Percentiles rank a stretch among this genome's conserved stretches.
phyloP scores from a whole-genome alignment of 2,797 vertebrate species.

The Enteromius fasciolatus region DNA sequence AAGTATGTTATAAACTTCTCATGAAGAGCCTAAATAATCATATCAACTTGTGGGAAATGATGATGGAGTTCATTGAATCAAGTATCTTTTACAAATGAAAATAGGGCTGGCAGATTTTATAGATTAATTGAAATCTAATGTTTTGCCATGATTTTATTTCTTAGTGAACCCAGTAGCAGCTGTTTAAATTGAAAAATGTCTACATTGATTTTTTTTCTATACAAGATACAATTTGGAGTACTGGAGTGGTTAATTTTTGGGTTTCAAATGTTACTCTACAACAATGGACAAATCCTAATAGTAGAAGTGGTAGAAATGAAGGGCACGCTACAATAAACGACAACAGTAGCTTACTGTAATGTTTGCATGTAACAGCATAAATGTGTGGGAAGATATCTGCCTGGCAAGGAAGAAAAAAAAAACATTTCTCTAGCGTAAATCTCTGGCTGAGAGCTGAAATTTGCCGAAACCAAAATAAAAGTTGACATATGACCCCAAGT shows the following conservation, averaged over 20 bases:
- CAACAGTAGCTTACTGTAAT: slow-evolving; percentile 8
- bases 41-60: too few relatives aligned
- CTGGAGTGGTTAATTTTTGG: neutral
- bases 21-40: too few relatives aligned
- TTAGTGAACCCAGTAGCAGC: too few relatives aligned
- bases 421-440: neutral
- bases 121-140: too few relatives aligned
- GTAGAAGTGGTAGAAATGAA: neutral
- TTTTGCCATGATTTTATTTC: too few relatives aligned
- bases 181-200: too few relatives aligned
- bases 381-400: slow-evolving; percentile 22
- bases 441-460: neutral
- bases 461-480: slow-evolving; percentile 9
- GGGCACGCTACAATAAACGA: neutral
- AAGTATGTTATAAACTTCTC: too few relatives aligned
- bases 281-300: neutral
- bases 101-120: too few relatives aligned
- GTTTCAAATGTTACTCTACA: neutral
- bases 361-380: slow-evolving; percentile 2
- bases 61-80: too few relatives aligned
- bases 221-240: neutral
- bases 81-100: too few relatives aligned
- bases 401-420: neutral
- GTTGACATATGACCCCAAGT: slow-evolving; percentile 1
- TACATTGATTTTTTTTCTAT: neutral